These are phyloP conservation scores for Gymnopithys bicolor DNA, from an alignment of 2,797 vertebrate species.

Conservation along the genomic window DNA sequence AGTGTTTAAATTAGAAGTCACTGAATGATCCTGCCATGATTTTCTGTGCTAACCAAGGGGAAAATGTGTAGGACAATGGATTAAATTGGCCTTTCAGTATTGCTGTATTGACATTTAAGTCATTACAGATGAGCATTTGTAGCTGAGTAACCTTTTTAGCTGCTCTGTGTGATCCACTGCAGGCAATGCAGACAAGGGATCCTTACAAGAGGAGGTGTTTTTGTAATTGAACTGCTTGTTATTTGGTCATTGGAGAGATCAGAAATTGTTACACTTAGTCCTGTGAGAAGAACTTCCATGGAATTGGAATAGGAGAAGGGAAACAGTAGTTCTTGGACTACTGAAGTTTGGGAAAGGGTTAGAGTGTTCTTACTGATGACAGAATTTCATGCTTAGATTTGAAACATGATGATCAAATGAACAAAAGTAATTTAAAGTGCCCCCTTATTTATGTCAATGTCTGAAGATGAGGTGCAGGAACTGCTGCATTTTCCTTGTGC, in stretches of 20 bases:
- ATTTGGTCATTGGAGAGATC: fast-evolving
- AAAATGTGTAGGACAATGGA: background rate
- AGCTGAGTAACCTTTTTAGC: background rate
- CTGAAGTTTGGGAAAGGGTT: background rate
- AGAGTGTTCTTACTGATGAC: background rate
- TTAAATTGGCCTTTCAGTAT: background rate
- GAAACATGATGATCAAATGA: background rate
- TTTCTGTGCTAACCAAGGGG: background rate
- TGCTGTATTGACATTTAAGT: background rate
- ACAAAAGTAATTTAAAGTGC: background rate
- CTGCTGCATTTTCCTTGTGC: background rate
- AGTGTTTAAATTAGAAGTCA: background rate
- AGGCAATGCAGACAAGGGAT: background rate
- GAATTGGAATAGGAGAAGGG: background rate
- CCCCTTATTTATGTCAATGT: background rate
- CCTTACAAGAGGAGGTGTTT: background rate
- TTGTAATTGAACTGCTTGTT: background rate
- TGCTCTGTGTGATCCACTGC: background rate
- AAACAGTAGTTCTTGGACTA: background rate
- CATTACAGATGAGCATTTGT: background rate
- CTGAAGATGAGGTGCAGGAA: background rate
- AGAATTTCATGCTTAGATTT: background rate
- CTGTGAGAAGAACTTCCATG: fast-evolving
- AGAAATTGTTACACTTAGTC: background rate
- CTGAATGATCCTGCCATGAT: background rate